These are phyloP conservation scores for Parus major DNA, from an alignment of 2,113 vertebrate genomes.

Conservation along the genomic window DNA sequence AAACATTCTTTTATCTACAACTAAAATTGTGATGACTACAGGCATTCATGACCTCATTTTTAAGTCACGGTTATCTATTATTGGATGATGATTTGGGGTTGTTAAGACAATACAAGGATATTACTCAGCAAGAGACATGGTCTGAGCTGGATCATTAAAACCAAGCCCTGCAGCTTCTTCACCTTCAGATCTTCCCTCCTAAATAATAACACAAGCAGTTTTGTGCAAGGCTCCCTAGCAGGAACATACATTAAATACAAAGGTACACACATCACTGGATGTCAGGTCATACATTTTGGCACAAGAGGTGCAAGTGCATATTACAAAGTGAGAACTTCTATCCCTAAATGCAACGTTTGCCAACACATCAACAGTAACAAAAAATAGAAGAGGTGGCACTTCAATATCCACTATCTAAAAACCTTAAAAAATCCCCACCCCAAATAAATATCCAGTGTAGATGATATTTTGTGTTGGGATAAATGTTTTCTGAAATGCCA, in stretches of 20 bases:
- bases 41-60: constrained; percentile 41
- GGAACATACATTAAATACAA: not conserved
- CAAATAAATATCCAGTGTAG: not conserved
- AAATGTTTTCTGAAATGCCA: not conserved
- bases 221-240: not conserved
- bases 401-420: not conserved
- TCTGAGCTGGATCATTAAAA: constrained; percentile 44
- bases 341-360: not conserved
- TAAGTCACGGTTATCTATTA: constrained; percentile 35
- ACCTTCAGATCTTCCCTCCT: constrained; percentile 14
- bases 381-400: not conserved
- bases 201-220: not conserved
- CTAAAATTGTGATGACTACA: constrained; percentile 35
- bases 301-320: not conserved
- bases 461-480: not conserved
- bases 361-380: not conserved
- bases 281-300: not conserved
- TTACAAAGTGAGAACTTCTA: not conserved
- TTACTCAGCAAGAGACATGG: constrained; percentile 18
- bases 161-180: constrained; percentile 24
- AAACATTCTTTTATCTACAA: constrained; percentile 33
- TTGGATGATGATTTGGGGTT: constrained; percentile 19
- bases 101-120: constrained; percentile 55
- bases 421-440: accelerated
- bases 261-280: not conserved